A percentile compares a stretch with the other conserved stretches of the same genome.
Evolutionary conservation across 1,140 invertebrate species (phyloP).

Genomic region (Drosophila auraria): DNA sequence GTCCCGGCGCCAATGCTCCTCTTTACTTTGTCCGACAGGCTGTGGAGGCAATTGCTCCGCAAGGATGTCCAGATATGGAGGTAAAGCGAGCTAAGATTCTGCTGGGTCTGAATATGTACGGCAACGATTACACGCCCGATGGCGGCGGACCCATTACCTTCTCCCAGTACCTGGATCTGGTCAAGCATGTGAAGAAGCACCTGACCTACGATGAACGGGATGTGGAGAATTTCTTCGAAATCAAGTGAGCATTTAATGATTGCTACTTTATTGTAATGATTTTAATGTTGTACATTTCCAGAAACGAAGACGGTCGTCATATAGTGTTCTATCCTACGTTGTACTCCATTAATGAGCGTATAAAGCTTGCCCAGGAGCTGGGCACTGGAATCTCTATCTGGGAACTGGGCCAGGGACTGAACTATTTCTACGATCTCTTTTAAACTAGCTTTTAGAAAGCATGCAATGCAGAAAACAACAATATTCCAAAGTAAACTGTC

Average conservation of each 20-base stretch:
- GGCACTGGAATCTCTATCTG: conserved; percentile 95
- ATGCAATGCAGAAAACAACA: conserved; percentile 9
- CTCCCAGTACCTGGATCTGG: conserved; percentile 90
- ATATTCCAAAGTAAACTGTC: conserved; percentile 25
- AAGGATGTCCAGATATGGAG: conserved; percentile 86
- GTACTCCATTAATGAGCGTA: conserved; percentile 92
- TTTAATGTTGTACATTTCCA: not conserved
- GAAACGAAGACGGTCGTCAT: conserved; percentile 88
- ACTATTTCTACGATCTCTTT: conserved; percentile 97
- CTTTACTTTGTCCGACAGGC: conserved; percentile 93
- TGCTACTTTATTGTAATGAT: not conserved
- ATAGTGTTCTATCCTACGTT: conserved; percentile 95
- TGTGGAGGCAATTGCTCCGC: conserved; percentile 90
- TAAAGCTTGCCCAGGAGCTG: conserved; percentile 92
- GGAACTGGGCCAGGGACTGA: conserved; percentile 97
- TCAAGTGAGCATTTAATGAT: conserved; percentile 88
- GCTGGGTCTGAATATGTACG: conserved; percentile 97
- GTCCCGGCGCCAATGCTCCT: conserved; percentile 95
- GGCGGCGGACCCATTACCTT: conserved; percentile 92
- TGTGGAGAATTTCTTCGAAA: conserved; percentile 94
- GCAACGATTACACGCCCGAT: conserved; percentile 92
- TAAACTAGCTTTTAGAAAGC: conserved; percentile 85
- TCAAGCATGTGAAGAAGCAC: conserved; percentile 90
- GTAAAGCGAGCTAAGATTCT: conserved; percentile 91
- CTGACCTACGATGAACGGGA: conserved; percentile 91